phyloP scores from a whole-genome alignment of 2,888 invertebrate species.

The Patella depressa region DNA sequence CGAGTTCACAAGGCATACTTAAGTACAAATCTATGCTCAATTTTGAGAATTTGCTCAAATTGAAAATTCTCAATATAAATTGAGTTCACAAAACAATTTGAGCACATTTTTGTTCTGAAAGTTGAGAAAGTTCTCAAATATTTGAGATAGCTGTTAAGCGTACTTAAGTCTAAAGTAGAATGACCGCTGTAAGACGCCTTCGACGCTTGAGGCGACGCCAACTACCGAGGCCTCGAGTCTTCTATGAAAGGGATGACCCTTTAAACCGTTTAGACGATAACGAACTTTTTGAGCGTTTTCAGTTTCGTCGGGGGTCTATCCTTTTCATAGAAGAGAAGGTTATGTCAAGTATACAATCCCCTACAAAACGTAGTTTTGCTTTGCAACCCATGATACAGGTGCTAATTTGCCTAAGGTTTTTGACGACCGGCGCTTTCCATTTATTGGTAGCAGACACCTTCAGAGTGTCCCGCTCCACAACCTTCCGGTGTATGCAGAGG shows the following conservation, averaged over 20 bases:
- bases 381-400: background rate
- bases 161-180: background rate
- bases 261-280: background rate
- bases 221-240: background rate
- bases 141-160: too few relatives aligned
- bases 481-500: background rate
- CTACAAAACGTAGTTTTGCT: background rate
- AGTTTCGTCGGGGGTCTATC: background rate
- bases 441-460: background rate
- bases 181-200: background rate
- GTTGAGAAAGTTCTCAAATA: too few relatives aligned
- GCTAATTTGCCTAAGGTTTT: background rate
- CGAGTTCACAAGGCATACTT: too few relatives aligned
- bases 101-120: too few relatives aligned
- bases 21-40: too few relatives aligned
- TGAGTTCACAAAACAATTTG: too few relatives aligned
- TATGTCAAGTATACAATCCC: background rate
- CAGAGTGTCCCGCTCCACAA: background rate
- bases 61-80: too few relatives aligned
- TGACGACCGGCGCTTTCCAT: background rate
- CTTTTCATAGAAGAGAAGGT: background rate
- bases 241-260: background rate
- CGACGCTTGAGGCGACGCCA: background rate
- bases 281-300: background rate
- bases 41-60: too few relatives aligned